phyloP scores from a whole-genome alignment of 64 coral and sea anemone species.

The Orbicella faveolata region DNA sequence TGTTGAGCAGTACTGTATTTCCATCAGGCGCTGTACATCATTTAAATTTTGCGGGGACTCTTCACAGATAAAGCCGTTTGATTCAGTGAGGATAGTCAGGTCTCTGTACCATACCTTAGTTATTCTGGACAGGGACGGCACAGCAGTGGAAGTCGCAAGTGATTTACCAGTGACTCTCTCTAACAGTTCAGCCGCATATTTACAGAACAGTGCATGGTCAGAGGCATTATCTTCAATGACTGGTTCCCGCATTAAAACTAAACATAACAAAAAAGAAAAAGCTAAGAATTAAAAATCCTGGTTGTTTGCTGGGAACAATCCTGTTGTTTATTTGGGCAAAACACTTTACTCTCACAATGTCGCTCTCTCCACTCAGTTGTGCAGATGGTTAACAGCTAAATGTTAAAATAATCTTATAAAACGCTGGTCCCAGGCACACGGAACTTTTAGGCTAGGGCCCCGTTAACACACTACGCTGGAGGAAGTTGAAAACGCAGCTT shows the following conservation, averaged over 20 bases:
- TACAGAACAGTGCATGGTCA: conserved; percentile 87
- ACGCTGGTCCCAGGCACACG: no score
- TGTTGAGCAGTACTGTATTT: no score
- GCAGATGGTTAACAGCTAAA: no score
- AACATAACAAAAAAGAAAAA: not conserved
- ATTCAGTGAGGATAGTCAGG: not conserved
- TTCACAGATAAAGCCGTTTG: no score
- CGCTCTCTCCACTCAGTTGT: no score
- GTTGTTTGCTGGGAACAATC: no score
- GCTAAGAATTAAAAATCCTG: not conserved
- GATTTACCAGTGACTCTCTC: conserved; percentile 94
- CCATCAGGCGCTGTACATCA: no score
- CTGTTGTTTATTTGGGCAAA: not conserved
- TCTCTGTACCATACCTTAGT: conserved; percentile 56
- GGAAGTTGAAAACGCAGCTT: no score
- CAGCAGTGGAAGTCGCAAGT: conserved; percentile 54
- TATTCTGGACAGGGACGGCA: conserved; percentile 78
- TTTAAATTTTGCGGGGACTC: no score
- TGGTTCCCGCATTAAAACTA: conserved; percentile 88
- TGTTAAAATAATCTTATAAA: no score
- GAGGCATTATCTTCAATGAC: conserved; percentile 89
- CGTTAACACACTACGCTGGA: no score
- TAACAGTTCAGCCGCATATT: conserved; percentile 76
- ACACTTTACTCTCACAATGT: not conserved
- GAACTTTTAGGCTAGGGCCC: no score